Evolutionary conservation across 2,888 invertebrate genomes (phyloP), one percentile per base, ranked within the genome.

Genomic region (Hecatera dysodea): DNA sequence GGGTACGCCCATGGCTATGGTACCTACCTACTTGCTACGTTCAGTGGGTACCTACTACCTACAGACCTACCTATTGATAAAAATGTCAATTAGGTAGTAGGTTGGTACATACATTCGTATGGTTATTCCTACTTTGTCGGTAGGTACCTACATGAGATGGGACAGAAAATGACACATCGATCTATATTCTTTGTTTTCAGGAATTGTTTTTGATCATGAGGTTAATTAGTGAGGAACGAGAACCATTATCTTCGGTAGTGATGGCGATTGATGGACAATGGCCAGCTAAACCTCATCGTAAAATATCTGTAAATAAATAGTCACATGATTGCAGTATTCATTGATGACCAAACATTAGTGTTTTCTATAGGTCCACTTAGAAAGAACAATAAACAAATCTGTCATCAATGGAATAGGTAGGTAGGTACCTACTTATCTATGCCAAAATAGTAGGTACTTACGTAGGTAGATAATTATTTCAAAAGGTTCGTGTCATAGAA

Each of bases 171-270:
- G 12, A 27, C 29, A 57, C 29, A 59, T 27, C 24, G 50, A 19
- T 29, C 17, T 17, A 50, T 72, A 29, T 19, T 56, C 60, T 48
- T 63, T 52, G 42, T 66, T 44, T 36, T 60, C 19, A 39, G 33
- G 33, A 62, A 79, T 66, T 59, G 42, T 80, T 79, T n/a, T 73
- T 79, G 50, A 62, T 53, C 12, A 64, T 66, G 57, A 53, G 27
- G 39, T 36, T 33, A 39, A 67, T 67, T 66, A 66, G 61, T 74
- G 19, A 44, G 73, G 46, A 79, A 62, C 8, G 52, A 57, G 52
- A 11, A 8, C 17, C 39, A 61, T 76, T 61, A 79, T 36, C 27
- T 36, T 36, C 3, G 11, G 44, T 22, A 52, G 42, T 60, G 24
- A 44, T 77, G 60, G 78, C 17, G 17, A 17, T 77, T 50, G 44